phyloP scores from a whole-genome alignment of 2,888 invertebrate species.

The Busseola fusca region DNA sequence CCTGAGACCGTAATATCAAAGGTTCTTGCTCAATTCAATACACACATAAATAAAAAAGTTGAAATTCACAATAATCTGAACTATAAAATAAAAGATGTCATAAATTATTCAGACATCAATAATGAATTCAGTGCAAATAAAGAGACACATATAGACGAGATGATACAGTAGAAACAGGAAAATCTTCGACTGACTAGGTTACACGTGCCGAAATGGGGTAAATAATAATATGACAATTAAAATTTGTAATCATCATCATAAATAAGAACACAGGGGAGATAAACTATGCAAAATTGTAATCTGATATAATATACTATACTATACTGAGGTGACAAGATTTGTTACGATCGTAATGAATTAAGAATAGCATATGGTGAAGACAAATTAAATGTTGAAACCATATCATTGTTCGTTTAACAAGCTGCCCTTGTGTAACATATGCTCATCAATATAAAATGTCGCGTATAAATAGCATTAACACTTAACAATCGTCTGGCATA shows the following conservation, averaged over 20 bases:
- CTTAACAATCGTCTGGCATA: slow-evolving; percentile 78
- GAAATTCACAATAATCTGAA: slow-evolving; percentile 4
- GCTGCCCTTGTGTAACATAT: slow-evolving; percentile 55
- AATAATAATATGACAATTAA: slow-evolving; percentile 26
- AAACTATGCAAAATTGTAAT: slow-evolving; percentile 17
- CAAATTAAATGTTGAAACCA: slow-evolving; percentile 24
- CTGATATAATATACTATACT: slow-evolving; percentile 13
- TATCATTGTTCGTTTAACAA: slow-evolving; percentile 30
- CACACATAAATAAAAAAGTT: slow-evolving; percentile 23
- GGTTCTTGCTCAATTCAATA: slow-evolving; percentile 64
- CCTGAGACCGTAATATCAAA: slow-evolving; percentile 65
- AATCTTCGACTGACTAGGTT: slow-evolving; percentile 6
- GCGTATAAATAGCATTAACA: slow-evolving; percentile 72
- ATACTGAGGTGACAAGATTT: background rate
- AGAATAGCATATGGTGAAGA: slow-evolving; percentile 2
- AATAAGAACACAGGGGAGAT: slow-evolving; percentile 17
- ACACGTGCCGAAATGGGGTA: slow-evolving; percentile 27
- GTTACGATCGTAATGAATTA: background rate
- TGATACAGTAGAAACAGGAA: slow-evolving; percentile 26
- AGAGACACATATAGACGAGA: slow-evolving; percentile 11
- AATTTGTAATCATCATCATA: slow-evolving; percentile 35
- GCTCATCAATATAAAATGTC: slow-evolving; percentile 76
- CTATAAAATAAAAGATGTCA: background rate
- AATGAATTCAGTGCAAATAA: slow-evolving; percentile 11
- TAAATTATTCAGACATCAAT: slow-evolving; percentile 7